Base-by-base conservation (phyloP, 35 echinoderm and acorn worm species). In the Ophiothrix spiculata region DNA sequence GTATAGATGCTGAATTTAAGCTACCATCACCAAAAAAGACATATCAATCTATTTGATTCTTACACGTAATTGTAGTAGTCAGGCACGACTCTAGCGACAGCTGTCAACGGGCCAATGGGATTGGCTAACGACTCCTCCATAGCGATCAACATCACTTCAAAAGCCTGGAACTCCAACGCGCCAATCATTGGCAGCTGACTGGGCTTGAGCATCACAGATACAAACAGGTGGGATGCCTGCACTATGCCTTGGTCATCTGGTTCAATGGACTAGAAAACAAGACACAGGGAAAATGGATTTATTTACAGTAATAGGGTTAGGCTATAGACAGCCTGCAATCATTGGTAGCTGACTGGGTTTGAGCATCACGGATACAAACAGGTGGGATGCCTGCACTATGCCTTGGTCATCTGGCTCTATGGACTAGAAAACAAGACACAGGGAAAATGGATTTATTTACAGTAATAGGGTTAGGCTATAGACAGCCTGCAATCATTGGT, bases 71-170 rank as follows among this genome's bases (percentile, higher is more conserved):
- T 83, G 35, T 75, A 63, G 33, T 75, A 81, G 39, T 89, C 87
- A 38, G 87, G 87, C 0, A 89, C 56, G 3, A 89, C 64, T 56
- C 80, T 89, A 63, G 87, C 64, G 10, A 82, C 79, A 75, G 87
- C 87, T 54, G 81, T 89, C 78, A 89, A 37, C 23, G 82, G 83
- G 1, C 89, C 89, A 29, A 82, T 56, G 28, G 91, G 86, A 80
- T 88, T 88, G 29, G 41, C 36, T 11, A 93, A 82, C 3, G 29
- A 73, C 32, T 78, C 76, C 49, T 93, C 86, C 76, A 84, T 15
- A 4, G 86, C 85, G 17, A 79, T 34, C 31, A 93, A 38, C 38
- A 81, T 79, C 13, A 88, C 91, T 46, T 93, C 91, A 31, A 93
- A 77, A 12, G 79, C 91, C 40, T 60, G 77, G 76, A 88, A 93